Evolutionary conservation across 2,113 vertebrate genomes (phyloP), one percentile per base, ranked within the genome.

Genomic region (Tychaedon coryphoeus): DNA sequence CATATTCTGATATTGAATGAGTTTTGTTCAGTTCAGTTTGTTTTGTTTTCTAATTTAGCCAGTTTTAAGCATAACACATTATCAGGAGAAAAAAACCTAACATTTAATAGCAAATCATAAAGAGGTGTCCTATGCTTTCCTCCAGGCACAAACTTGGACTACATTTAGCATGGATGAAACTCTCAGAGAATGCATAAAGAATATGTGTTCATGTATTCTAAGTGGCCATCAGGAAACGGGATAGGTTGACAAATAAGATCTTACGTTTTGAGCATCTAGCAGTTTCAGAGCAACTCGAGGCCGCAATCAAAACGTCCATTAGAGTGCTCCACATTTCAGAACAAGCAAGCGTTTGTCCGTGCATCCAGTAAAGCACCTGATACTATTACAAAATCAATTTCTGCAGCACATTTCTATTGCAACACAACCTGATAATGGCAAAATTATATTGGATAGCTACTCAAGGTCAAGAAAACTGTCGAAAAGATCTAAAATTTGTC

Each of bases 381-480:
- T 98, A 98, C 98, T 98, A 99, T 99, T 99, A 99, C 98, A 99
- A 98, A 99, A 99, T 99, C 99, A 99, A 99, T 99, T 98, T 98
- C 98, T 97, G 98, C 94, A 97, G 98, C 92, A 98, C 97, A 98
- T 98, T 99, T 98, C 97, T 97, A 98, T 97, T 97, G 97, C 97
- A 98, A 97, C 96, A 97, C 96, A 97, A 97, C 97, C 97, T 96
- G 97, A 97, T 96, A 98, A 98, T 98, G 97, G 98, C 97, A 97
- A 98, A 98, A 99, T 97, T 80, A 97, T 98, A 98, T 96, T 90
- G 93, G 98, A 98, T 97, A 98, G 90, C 97, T 96, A 95, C 96
- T 94, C 97, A 98, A 98, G 98, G 98, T 98, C 98, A 98, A 97
- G 91, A 96, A 98, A 97, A 94, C 95, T 95, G 96, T 95, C 92